Evolutionary conservation across 2,797 vertebrate genomes (phyloP).

Genomic region (Hypotaenidia okinawae): DNA sequence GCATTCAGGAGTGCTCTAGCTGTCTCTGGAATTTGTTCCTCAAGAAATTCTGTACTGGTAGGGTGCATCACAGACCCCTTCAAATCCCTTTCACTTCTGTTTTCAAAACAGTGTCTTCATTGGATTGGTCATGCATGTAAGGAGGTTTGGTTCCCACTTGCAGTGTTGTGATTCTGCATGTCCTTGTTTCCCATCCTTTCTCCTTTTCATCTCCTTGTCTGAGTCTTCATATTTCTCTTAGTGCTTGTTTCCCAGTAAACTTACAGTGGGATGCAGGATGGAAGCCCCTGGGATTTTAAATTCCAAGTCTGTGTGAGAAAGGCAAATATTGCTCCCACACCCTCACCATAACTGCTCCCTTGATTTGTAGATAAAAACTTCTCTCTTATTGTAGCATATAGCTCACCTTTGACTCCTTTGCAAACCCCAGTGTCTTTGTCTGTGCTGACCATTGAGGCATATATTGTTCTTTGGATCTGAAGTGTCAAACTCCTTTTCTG

Average conservation of each 20-base stretch:
- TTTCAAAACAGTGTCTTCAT: background rate
- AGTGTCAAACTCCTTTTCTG: background rate
- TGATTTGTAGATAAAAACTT: background rate
- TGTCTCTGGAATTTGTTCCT: background rate
- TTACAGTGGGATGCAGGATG: background rate
- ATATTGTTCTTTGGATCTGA: accelerated
- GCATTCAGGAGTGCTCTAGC: background rate
- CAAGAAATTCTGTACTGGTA: background rate
- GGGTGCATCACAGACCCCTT: background rate
- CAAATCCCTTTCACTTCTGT: background rate
- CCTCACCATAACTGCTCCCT: background rate
- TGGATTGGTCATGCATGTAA: background rate
- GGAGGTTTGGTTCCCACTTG: background rate
- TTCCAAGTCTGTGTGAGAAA: background rate
- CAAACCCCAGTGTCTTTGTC: background rate
- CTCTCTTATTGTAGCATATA: background rate
- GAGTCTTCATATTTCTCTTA: background rate
- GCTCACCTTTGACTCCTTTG: background rate
- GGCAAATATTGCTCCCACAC: background rate
- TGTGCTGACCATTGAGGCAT: background rate
- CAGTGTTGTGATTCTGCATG: background rate
- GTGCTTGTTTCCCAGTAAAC: background rate
- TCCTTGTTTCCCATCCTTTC: background rate
- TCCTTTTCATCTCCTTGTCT: background rate
- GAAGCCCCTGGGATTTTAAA: background rate